Evolutionary conservation across 64 coral and sea anemone genomes (phyloP).

Genomic region (Porites lutea): DNA sequence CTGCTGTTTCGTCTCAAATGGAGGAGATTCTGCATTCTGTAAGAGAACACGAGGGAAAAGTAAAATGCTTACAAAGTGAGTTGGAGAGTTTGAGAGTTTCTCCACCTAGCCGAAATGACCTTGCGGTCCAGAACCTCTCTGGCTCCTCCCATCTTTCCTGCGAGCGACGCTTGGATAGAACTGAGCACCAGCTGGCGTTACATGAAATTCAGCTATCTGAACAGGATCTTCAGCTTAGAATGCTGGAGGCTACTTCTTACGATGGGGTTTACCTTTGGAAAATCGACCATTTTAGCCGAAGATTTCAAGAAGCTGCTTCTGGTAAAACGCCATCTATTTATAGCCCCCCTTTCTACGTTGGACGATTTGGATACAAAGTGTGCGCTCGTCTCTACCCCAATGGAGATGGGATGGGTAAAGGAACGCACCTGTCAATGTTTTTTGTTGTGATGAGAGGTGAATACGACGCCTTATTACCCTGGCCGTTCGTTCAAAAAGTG

Average conservation of each 20-base stretch:
- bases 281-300: constrained; percentile 64
- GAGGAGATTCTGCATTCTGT: constrained; percentile 20
- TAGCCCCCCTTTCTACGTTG: constrained; percentile 80
- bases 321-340: constrained; percentile 69
- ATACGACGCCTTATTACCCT: constrained; percentile 68
- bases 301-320: constrained; percentile 58
- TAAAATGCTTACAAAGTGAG: background rate
- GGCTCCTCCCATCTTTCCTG: background rate
- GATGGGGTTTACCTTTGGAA: constrained; percentile 77
- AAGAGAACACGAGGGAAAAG: background rate
- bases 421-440: constrained; percentile 70
- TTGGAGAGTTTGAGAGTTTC: background rate
- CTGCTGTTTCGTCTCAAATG: background rate
- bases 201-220: constrained; percentile 79
- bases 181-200: constrained; percentile 67
- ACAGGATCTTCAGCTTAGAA: constrained; percentile 65
- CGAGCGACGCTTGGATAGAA: constrained; percentile 54
- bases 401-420: constrained; percentile 84
- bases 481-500: constrained; percentile 80
- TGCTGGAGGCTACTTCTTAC: constrained; percentile 78
- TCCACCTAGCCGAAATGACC: background rate
- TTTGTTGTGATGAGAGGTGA: constrained; percentile 83
- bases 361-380: constrained; percentile 79
- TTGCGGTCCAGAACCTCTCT: background rate
- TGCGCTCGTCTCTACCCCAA: constrained; percentile 79